Conservation (phyloP, 2,113 vertebrate genomes). For the Tichodroma muraria region DNA sequence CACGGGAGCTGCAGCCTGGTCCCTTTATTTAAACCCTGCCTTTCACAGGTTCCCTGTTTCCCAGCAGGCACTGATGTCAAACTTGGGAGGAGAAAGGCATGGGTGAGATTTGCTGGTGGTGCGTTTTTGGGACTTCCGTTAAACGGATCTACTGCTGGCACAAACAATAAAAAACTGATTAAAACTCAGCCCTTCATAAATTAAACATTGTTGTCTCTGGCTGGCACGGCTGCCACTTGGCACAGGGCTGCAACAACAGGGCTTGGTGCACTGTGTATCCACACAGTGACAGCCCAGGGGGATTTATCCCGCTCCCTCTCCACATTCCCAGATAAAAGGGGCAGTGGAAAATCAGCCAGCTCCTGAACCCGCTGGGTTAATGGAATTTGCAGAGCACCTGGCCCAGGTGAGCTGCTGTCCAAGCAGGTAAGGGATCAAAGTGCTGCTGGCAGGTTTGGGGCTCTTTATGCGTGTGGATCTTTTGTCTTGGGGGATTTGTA, state of each 20-base stretch:
- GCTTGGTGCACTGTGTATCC: background rate
- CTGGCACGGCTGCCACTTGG: conserved; percentile 29
- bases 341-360: background rate
- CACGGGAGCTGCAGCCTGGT: background rate
- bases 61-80: background rate
- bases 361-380: background rate
- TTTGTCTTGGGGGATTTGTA: background rate
- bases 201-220: conserved; percentile 47
- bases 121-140: conserved; percentile 37
- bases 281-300: background rate
- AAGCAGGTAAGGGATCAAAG: background rate
- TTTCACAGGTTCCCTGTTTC: conserved; percentile 1
- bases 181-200: conserved; percentile 54
- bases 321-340: background rate
- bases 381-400: background rate
- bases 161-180: conserved; percentile 58
- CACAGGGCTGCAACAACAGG: conserved; percentile 4
- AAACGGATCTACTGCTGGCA: conserved; percentile 53
- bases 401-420: background rate
- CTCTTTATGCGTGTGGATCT: background rate
- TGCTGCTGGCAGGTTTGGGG: background rate
- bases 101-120: conserved; percentile 33
- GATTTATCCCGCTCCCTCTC: background rate
- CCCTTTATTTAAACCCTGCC: background rate
- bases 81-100: background rate